Evolutionary conservation across 2,113 vertebrate species (phyloP).

Genomic region (Cyphomyrus discorhynchus): DNA sequence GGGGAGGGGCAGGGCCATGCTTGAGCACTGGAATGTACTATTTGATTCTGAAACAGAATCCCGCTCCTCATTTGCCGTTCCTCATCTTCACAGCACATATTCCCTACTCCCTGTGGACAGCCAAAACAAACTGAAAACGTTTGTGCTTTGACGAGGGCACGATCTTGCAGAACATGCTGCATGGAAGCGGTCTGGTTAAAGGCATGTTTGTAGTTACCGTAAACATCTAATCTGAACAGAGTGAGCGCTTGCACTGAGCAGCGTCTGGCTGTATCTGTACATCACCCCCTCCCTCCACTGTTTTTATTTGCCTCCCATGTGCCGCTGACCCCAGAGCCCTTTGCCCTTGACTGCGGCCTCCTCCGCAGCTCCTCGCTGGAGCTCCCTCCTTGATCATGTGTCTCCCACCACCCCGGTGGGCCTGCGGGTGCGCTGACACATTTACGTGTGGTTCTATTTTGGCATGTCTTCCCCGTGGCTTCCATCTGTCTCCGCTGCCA

Average conservation of each 20-base stretch:
- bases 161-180: neutral
- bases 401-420: neutral
- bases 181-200: neutral
- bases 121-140: neutral
- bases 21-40: neutral
- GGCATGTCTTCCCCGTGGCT: constrained; percentile 31
- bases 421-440: neutral
- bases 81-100: neutral
- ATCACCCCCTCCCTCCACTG: neutral
- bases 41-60: neutral
- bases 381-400: neutral
- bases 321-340: neutral
- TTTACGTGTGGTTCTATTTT: constrained; percentile 33
- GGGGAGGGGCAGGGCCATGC: neutral
- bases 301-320: neutral
- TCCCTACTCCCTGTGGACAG: neutral
- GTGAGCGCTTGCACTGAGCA: neutral
- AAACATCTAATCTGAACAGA: neutral
- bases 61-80: neutral
- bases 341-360: neutral
- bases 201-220: neutral
- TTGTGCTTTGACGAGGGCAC: neutral
- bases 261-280: neutral
- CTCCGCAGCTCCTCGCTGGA: neutral
- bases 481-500: constrained; percentile 39